A percentile compares a stretch with the other conserved stretches of the same genome.
phyloP scores from a whole-genome alignment of 2,888 invertebrate genomes.

The Drosophila meridiana region DNA sequence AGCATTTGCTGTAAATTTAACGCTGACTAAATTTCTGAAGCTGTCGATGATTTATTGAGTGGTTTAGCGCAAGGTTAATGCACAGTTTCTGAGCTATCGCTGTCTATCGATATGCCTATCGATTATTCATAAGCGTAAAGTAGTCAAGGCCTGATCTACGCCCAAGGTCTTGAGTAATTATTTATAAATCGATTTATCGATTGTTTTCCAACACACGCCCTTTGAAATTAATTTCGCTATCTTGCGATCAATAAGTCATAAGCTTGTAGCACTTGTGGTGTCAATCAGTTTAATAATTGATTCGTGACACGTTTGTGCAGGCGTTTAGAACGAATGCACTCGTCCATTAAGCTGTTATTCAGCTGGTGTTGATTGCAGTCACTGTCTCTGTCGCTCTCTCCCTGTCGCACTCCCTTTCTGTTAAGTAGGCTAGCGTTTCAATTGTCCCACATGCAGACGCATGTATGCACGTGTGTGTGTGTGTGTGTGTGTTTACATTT shows the following conservation, averaged over 20 bases:
- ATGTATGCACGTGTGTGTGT: background rate
- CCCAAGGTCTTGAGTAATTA: background rate
- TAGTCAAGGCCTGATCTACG: background rate
- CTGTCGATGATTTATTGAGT: slow-evolving; percentile 14
- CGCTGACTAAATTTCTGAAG: background rate
- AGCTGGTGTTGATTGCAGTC: slow-evolving; percentile 45
- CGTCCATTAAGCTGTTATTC: slow-evolving; percentile 60
- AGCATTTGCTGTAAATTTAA: slow-evolving; percentile 15
- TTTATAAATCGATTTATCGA: slow-evolving; percentile 19
- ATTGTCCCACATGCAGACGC: slow-evolving; percentile 46
- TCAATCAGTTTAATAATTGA: slow-evolving; percentile 40
- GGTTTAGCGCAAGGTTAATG: slow-evolving; percentile 35
- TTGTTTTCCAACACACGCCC: background rate
- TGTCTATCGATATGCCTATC: slow-evolving; percentile 16
- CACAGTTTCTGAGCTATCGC: background rate
- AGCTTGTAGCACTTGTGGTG: slow-evolving; percentile 1
- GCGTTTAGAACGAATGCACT: slow-evolving; percentile 28
- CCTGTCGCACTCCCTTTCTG: background rate
- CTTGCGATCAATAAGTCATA: background rate
- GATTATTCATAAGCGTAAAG: background rate
- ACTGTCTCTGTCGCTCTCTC: slow-evolving; percentile 1
- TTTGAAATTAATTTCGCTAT: background rate
- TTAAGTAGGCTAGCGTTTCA: slow-evolving; percentile 53
- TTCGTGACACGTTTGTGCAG: slow-evolving; percentile 20
- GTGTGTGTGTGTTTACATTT: slow-evolving; percentile 1